These are phyloP conservation scores for Hyles euphorbiae DNA, from an alignment of 1,140 invertebrate genomes.

Conservation along the genomic window DNA sequence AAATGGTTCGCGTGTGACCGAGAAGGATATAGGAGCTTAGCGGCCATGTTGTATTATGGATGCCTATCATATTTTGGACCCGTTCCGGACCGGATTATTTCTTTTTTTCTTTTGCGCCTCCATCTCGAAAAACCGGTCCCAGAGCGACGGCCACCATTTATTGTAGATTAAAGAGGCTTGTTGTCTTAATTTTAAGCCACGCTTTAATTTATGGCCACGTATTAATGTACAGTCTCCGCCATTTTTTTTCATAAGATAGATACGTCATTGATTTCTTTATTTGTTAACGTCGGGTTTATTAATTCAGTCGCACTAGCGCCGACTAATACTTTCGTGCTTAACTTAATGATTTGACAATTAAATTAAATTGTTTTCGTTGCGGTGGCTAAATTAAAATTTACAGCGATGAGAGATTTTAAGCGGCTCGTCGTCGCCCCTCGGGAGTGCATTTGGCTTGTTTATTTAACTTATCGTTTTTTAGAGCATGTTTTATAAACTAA, in stretches of 20 bases:
- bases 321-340: conserved; percentile 70
- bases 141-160: conserved; percentile 68
- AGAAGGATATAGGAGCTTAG: conserved; percentile 60
- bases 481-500: not conserved
- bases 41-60: conserved; percentile 75
- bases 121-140: conserved; percentile 65
- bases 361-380: conserved; percentile 71
- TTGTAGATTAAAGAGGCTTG: conserved; percentile 75
- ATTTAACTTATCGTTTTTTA: not conserved
- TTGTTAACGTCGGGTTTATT: conserved; percentile 50
- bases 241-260: conserved; percentile 57
- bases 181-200: conserved; percentile 74
- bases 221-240: conserved; percentile 61
- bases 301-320: conserved; percentile 58
- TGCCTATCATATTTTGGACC: conserved; percentile 75
- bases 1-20: conserved; percentile 35
- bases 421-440: conserved; percentile 27
- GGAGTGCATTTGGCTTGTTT: not conserved
- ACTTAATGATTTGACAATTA: conserved; percentile 75
- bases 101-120: conserved; percentile 66
- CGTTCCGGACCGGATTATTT: conserved; percentile 69
- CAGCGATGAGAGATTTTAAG: conserved; percentile 53
- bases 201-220: conserved; percentile 70
- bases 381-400: conserved; percentile 71
- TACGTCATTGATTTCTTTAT: conserved; percentile 66